Evolutionary conservation across 2,113 vertebrate genomes (phyloP), one percentile per base, ranked within the genome.

Genomic region (Beaufortia kweichowensis): DNA sequence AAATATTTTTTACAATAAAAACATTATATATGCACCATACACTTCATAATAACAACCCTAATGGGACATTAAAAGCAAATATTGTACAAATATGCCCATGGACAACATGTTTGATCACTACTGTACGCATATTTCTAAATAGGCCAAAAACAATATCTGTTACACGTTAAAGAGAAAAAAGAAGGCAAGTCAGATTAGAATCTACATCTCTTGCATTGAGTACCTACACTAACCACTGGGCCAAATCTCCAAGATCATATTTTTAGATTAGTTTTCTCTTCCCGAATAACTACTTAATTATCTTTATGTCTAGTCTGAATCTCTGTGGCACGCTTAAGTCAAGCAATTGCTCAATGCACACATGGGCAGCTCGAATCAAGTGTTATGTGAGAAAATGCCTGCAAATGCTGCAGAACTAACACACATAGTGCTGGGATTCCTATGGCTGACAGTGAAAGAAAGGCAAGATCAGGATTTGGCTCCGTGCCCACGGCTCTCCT

Each of bases 401-500:
- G 2, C n/a, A 48, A 61, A 78, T 14, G 4, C n/a, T 29, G 31
- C 61, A 65, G 41, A 70, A 78, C n/a, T 43, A 12, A 46, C 67
- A 68, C 21, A 33, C 39, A 60, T 26, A 59, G 53, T 21, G 21
- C 14, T 26, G 50, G 68, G 53, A 57, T 56, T 21, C 64, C 66
- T n/a, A 17, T 24, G 9, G 48, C 33, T 56, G 68, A 78, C 43
- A 57, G 59, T 57, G 59, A 64, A 33, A 41, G 43, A 78, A 48
- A 29, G 60, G 46, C 28, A 64, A 59, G 50, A 72, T 78, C 33
- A 56, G 17, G 17, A 15, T 69, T 69, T 78, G 76, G 66, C 76
- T 77, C 21, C 11, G 12, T 21, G 53, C 63, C 64, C 35, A 31
- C 2, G 26, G 31, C 59, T 62, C 57, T 53, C 28, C 23, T 41